Evolutionary conservation across 2,113 vertebrate genomes (phyloP).

Genomic region (Ranitomeya variabilis): DNA sequence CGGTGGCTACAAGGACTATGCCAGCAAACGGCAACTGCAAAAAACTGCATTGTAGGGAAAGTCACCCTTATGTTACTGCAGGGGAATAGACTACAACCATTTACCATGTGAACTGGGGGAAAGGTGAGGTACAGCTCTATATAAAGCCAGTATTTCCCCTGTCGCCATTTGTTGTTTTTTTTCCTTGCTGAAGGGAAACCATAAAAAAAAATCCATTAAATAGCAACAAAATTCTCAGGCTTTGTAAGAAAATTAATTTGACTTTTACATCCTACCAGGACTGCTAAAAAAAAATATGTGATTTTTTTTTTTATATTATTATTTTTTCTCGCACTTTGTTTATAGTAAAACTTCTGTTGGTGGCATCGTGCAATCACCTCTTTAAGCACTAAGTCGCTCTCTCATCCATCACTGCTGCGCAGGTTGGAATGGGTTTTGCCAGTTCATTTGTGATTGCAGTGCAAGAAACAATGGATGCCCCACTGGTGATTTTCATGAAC

Average conservation of each 20-base stretch:
- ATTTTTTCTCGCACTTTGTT: no score
- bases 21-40: background rate
- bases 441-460: no score
- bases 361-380: no score
- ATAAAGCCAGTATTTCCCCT: background rate
- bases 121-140: slow-evolving; percentile 15
- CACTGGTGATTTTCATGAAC: no score
- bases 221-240: background rate
- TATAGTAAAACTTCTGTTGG: no score
- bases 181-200: background rate
- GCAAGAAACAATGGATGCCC: no score
- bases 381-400: no score
- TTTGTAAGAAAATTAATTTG: background rate
- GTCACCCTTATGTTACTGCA: background rate
- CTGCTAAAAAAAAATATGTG: background rate
- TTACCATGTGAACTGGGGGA: slow-evolving; percentile 11
- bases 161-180: background rate
- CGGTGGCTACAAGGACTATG: slow-evolving; percentile 21
- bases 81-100: background rate
- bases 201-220: slow-evolving; percentile 2
- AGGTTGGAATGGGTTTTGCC: no score
- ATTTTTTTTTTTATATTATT: background rate
- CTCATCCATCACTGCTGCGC: no score
- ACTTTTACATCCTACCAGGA: background rate
- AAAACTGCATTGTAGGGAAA: slow-evolving; percentile 29